phyloP scores from a whole-genome alignment of 1,140 invertebrate species.

The Leptopilina clavipes region DNA sequence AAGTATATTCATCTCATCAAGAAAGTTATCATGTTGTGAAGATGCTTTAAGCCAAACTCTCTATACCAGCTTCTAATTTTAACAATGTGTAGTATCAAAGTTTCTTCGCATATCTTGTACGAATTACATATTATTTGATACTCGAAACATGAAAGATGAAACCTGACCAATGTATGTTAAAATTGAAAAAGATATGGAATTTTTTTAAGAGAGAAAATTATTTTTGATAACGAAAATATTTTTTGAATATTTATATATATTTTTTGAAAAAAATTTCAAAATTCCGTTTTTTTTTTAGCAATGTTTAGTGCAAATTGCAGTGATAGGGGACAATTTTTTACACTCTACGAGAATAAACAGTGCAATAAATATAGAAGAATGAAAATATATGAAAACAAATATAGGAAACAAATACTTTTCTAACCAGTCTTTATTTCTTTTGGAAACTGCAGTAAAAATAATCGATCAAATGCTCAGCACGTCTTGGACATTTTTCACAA shows the following conservation, averaged over 20 bases:
- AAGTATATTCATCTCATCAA: neutral
- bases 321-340: neutral
- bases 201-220: too few relatives aligned
- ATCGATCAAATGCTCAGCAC: slow-evolving; percentile 2
- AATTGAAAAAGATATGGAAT: too few relatives aligned
- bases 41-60: neutral
- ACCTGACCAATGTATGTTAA: neutral
- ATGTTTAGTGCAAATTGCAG: too few relatives aligned
- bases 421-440: slow-evolving; percentile 13
- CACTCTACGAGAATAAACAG: neutral
- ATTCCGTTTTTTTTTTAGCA: too few relatives aligned
- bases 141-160: neutral
- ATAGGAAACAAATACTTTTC: neutral
- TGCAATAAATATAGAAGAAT: neutral
- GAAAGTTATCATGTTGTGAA: neutral
- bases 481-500: neutral
- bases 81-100: slow-evolving; percentile 12
- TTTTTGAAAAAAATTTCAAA: too few relatives aligned
- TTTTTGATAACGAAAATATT: too few relatives aligned
- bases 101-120: neutral
- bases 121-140: slow-evolving; percentile 1
- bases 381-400: neutral
- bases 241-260: too few relatives aligned
- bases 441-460: neutral
- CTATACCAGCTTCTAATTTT: neutral